Base-by-base conservation (phyloP, 2,113 vertebrate genomes). In the Egretta garzetta region DNA sequence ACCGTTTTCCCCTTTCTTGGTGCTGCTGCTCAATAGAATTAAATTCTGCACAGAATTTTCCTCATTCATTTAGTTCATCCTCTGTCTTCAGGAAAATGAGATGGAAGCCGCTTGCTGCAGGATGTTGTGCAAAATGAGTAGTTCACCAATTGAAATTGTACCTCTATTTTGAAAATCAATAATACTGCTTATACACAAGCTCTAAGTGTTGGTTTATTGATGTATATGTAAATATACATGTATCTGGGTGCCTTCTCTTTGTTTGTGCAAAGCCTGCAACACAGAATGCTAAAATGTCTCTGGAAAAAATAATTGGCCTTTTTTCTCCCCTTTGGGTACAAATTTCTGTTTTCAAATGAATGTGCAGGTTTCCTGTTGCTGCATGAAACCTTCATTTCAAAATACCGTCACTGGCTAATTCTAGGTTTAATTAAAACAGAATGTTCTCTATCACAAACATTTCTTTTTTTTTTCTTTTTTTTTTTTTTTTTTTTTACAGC, bases 271-370 rank as follows among this genome's bases (percentile, higher is more conserved):
- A 92, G 80, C 30, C 85, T 19, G 1, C 90, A 95, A 92, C 67
- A 43, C n/a, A 64, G 80, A 86, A 95, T 72, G 76, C 89, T 95
- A 76, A 89, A 89, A 35, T 72, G 81, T 37, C 64, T 91, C 91
- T 79, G n/a, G 68, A 86, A 97, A 97, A 96, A 92, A 81, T 93
- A 97, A 95, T 81, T 93, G 88, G 81, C 67, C 55, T 97, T 96
- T 94, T 92, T 93, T 72, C 39, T 80, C 41, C 85, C 89, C 89
- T 96, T 96, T 88, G 89, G 87, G 90, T 90, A 94, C 66, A 90
- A 86, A 96, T 80, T 95, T 95, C 58, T 96, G n/a, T 1, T 59
- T 97, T 93, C 70, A 97, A 97, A 94, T 91, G 71, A 94, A 92
- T 10, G 47, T 88, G 74, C 77, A 93, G 87, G 87, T 96, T 93